Evolutionary conservation across 2,888 invertebrate species (phyloP).

Genomic region (Cosmia trapezina): DNA sequence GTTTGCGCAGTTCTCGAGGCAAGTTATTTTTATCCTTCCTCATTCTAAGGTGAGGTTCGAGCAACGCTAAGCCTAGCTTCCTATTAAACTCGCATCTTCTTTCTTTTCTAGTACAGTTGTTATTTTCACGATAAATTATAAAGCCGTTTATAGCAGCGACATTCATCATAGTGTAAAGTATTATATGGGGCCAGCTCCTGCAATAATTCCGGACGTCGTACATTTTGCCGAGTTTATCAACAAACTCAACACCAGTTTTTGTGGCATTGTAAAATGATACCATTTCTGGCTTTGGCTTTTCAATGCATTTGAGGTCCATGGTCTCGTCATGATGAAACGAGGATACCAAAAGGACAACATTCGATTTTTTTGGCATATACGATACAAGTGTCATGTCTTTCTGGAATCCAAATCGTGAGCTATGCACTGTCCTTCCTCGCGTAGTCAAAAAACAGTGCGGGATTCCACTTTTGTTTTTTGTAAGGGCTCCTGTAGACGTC

Average conservation of each 20-base stretch:
- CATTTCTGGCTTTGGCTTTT: conserved; percentile 43
- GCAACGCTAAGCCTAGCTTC: conserved; percentile 32
- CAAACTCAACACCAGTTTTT: conserved; percentile 36
- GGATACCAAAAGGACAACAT: conserved; percentile 31
- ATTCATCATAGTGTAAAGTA: conserved; percentile 43
- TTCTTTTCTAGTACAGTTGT: conserved; percentile 20
- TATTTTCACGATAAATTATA: conserved; percentile 40
- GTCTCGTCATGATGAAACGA: conserved; percentile 26
- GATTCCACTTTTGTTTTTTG: conserved; percentile 27
- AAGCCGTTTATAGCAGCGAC: conserved; percentile 34
- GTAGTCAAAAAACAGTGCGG: conserved; percentile 18
- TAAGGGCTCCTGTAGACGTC: conserved; percentile 31
- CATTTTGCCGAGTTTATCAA: conserved; percentile 31
- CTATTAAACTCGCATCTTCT: conserved; percentile 37
- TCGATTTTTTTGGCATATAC: conserved; percentile 32
- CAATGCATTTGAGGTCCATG: conserved; percentile 14
- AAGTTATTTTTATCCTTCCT: conserved; percentile 38
- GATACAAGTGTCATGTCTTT: conserved; percentile 38
- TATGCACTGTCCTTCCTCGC: conserved; percentile 17
- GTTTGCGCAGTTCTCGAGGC: conserved; percentile 40
- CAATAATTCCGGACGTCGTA: conserved; percentile 41
- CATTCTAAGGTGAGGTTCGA: conserved; percentile 17
- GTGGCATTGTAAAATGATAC: conserved; percentile 36
- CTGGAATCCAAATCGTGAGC: conserved; percentile 35
- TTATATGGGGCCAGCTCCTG: conserved; percentile 37